Conservation (phyloP, 2,113 vertebrate genomes). For the Progne subis region DNA sequence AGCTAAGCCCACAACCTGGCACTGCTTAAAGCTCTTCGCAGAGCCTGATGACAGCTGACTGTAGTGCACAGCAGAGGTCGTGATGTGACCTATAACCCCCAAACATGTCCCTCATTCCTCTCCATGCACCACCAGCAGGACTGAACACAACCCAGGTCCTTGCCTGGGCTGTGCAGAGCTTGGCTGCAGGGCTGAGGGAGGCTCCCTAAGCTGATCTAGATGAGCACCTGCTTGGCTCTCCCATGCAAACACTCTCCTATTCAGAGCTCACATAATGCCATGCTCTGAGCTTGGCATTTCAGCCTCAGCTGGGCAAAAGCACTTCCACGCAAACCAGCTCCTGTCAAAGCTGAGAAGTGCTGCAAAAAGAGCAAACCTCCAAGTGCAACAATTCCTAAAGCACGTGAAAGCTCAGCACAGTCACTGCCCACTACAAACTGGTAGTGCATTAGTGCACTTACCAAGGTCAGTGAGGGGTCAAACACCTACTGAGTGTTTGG, state of each 20-base stretch:
- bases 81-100: too few species aligned
- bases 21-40: background rate
- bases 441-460: rapidly evolving
- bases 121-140: background rate
- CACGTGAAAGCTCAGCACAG: background rate
- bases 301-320: background rate
- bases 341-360: background rate
- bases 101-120: background rate
- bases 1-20: background rate
- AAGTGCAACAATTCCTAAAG: background rate
- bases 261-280: background rate
- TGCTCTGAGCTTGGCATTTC: background rate
- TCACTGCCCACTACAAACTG: rapidly evolving
- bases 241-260: background rate
- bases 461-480: background rate
- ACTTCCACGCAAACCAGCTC: background rate
- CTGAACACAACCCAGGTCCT: background rate
- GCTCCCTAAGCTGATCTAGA: background rate
- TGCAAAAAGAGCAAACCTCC: background rate
- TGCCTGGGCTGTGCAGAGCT: background rate
- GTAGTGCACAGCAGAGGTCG: too few species aligned
- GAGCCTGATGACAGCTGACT: background rate
- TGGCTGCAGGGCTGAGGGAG: background rate
- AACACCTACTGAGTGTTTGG: background rate
- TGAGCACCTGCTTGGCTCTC: background rate